These are phyloP conservation scores for Peribatodes rhomboidaria DNA, from an alignment of 2,888 invertebrate species.

Conservation along the genomic window DNA sequence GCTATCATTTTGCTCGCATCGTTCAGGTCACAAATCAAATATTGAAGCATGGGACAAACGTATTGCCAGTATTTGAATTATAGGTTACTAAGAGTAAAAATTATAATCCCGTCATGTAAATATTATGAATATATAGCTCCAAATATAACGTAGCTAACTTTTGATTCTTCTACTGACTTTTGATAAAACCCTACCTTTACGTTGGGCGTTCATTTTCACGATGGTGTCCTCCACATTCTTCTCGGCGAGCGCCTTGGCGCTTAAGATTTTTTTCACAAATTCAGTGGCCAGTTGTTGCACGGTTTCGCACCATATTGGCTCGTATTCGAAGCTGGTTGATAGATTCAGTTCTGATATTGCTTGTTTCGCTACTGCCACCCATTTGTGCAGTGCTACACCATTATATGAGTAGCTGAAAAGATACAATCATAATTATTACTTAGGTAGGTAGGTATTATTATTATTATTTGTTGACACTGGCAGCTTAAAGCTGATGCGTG, in stretches of 20 bases:
- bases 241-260: slow-evolving; percentile 69
- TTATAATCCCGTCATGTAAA: too few relatives aligned
- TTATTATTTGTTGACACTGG: too few relatives aligned
- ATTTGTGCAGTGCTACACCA: slow-evolving; percentile 74
- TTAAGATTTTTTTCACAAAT: slow-evolving; percentile 69
- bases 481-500: too few relatives aligned
- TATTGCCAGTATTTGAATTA: too few relatives aligned
- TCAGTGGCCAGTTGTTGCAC: slow-evolving; percentile 65
- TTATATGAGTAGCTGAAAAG: slow-evolving; percentile 72
- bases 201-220: slow-evolving; percentile 58
- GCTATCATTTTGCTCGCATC: too few relatives aligned
- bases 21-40: too few relatives aligned
- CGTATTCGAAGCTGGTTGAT: slow-evolving; percentile 80
- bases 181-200: slow-evolving; percentile 65
- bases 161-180: too few relatives aligned
- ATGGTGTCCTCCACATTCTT: slow-evolving; percentile 66
- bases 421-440: too few relatives aligned
- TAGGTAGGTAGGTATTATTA: not conserved
- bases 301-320: slow-evolving; percentile 78
- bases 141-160: too few relatives aligned
- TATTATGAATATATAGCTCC: too few relatives aligned
- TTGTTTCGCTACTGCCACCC: slow-evolving; percentile 80
- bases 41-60: too few relatives aligned
- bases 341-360: slow-evolving; percentile 86
- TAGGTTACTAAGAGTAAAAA: too few relatives aligned